Conservation (phyloP, 2,113 vertebrate genomes). For the Cygnus buccinator region DNA sequence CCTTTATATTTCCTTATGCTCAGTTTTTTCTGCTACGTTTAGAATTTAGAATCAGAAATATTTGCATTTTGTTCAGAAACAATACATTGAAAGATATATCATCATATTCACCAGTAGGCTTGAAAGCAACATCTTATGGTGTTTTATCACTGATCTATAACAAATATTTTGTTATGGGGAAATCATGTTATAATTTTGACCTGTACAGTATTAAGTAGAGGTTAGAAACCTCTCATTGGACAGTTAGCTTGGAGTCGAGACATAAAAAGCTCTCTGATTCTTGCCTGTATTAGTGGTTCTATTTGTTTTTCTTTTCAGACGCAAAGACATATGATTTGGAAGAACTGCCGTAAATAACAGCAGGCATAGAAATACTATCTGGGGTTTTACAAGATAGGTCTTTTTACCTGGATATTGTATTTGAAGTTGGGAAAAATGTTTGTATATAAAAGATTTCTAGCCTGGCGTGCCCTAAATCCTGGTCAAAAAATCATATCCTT, state of each 20-base stretch:
- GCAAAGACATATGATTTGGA: not conserved
- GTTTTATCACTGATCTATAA: not conserved
- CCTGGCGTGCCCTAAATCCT: not conserved
- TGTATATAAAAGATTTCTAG: not conserved
- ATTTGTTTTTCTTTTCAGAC: not conserved
- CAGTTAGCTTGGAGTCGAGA: not conserved
- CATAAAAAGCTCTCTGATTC: not conserved
- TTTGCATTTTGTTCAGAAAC: not conserved
- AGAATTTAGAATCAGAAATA: not conserved
- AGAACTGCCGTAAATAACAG: not conserved
- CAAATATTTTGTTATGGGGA: not conserved
- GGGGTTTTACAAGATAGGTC: not conserved
- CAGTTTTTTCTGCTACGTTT: not conserved
- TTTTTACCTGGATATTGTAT: not conserved
- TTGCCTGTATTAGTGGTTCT: not conserved
- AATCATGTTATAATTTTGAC: not conserved
- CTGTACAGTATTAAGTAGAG: not conserved
- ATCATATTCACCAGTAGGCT: not conserved
- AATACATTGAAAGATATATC: not conserved
- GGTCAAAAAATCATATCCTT: not conserved
- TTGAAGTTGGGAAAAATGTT: not conserved
- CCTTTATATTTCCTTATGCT: accelerated
- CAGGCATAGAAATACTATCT: not conserved
- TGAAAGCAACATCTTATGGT: not conserved
- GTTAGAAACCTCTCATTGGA: not conserved